A percentile compares a stretch with the other conserved stretches of the same genome.
Conservation (phyloP, 2,797 vertebrate genomes). For the Poecile montanus region DNA sequence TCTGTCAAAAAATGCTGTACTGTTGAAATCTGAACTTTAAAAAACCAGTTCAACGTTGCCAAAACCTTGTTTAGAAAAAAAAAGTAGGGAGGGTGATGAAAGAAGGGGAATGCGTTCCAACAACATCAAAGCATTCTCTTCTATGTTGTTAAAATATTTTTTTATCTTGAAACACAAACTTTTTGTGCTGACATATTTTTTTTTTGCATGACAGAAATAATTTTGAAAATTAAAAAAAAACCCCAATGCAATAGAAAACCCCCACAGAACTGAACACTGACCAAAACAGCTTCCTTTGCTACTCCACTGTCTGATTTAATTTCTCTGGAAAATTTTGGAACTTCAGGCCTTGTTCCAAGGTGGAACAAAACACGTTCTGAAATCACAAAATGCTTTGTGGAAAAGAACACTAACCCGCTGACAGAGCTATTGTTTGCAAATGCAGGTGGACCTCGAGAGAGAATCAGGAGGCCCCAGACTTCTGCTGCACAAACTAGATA, state of each 20-base stretch:
- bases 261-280: not conserved
- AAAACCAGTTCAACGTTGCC: not conserved
- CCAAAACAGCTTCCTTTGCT: not conserved
- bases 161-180: constrained; percentile 52
- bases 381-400: constrained; percentile 8
- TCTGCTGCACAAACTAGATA: not conserved
- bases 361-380: not conserved
- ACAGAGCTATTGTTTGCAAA: not conserved
- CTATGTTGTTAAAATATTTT: constrained; percentile 47
- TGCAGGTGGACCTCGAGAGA: constrained; percentile 4
- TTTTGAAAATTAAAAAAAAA: constrained; percentile 12
- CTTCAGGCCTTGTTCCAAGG: not conserved
- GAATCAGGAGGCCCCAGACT: not conserved
- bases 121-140: constrained; percentile 60
- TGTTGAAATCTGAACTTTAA: constrained; percentile 39
- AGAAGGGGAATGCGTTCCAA: constrained; percentile 42
- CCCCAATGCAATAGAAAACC: not conserved
- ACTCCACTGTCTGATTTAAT: not conserved
- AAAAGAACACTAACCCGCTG: not conserved
- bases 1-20: constrained; percentile 8
- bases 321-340: constrained; percentile 14
- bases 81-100: constrained; percentile 20
- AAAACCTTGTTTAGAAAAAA: constrained; percentile 35
- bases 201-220: constrained; percentile 32
- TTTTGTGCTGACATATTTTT: constrained; percentile 42